Conservation (phyloP, 2,113 vertebrate species). For the Hippocampus mohnikei region DNA sequence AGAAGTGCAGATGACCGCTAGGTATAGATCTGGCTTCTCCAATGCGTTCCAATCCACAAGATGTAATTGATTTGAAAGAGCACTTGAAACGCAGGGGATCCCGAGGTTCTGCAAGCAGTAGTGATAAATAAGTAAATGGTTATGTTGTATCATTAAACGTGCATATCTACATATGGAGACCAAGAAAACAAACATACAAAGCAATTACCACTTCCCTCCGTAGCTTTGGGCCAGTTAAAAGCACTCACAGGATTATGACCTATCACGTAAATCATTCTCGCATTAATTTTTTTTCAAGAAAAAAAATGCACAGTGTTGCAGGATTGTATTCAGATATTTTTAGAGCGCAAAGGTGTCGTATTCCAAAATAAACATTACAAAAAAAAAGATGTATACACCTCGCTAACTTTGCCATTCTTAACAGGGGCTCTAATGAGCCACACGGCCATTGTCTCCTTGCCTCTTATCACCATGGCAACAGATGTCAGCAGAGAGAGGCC, state of each 20-base stretch:
- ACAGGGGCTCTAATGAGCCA: conserved; percentile 51
- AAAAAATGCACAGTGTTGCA: too few species aligned
- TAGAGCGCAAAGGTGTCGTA: too few species aligned
- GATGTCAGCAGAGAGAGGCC: conserved; percentile 28
- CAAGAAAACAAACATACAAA: background rate
- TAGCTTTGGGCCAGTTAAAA: background rate
- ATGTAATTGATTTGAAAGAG: background rate
- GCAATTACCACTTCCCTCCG: background rate
- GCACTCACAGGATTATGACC: too few species aligned
- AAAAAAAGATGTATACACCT: conserved; percentile 20
- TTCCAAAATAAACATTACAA: background rate
- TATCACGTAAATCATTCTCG: too few species aligned
- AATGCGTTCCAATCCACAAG: background rate
- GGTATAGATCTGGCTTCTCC: background rate
- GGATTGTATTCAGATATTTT: too few species aligned
- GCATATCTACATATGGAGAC: background rate
- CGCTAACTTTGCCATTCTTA: conserved; percentile 32
- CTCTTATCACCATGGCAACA: conserved; percentile 52
- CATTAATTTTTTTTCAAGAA: too few species aligned
- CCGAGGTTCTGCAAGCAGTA: background rate
- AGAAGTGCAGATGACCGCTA: background rate
- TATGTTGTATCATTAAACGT: background rate
- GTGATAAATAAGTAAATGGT: background rate
- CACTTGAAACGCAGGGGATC: background rate
- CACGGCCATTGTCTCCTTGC: conserved; percentile 33